Percentiles rank a stretch among this genome's conserved stretches.
Evolutionary conservation across 2,797 vertebrate genomes (phyloP).

Genomic region (Cichlasoma orientale): DNA sequence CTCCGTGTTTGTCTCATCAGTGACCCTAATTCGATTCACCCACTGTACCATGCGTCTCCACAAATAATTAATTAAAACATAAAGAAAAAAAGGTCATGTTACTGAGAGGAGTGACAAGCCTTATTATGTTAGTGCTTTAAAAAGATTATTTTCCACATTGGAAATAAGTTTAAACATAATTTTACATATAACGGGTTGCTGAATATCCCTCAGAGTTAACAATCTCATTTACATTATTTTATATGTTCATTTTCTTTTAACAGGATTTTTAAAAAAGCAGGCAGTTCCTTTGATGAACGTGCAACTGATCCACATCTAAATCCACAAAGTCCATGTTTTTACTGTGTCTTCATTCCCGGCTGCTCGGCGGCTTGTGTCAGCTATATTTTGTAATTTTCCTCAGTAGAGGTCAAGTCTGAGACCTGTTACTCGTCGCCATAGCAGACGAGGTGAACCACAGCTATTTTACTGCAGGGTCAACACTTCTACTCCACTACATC

Average conservation of each 20-base stretch:
- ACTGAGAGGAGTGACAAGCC: neutral
- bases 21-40: neutral
- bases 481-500: slow-evolving; percentile 48
- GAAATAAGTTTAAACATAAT: neutral
- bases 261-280: neutral
- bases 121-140: neutral
- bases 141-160: neutral
- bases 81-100: neutral
- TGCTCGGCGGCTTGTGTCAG: neutral
- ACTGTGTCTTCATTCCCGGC: neutral
- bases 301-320: neutral
- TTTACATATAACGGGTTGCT: neutral
- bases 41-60: neutral
- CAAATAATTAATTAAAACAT: neutral
- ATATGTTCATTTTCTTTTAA: neutral
- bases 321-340: neutral
- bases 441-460: slow-evolving; percentile 36
- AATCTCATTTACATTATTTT: neutral
- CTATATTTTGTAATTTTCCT: slow-evolving; percentile 35
- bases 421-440: slow-evolving; percentile 18
- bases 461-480: slow-evolving; percentile 45
- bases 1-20: neutral
- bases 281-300: neutral
- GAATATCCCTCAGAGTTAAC: neutral
- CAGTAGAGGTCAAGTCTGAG: slow-evolving; percentile 24